Percentiles rank a stretch among this genome's conserved stretches.
phyloP scores from a whole-genome alignment of 2,113 vertebrate genomes.

The Ia io region DNA sequence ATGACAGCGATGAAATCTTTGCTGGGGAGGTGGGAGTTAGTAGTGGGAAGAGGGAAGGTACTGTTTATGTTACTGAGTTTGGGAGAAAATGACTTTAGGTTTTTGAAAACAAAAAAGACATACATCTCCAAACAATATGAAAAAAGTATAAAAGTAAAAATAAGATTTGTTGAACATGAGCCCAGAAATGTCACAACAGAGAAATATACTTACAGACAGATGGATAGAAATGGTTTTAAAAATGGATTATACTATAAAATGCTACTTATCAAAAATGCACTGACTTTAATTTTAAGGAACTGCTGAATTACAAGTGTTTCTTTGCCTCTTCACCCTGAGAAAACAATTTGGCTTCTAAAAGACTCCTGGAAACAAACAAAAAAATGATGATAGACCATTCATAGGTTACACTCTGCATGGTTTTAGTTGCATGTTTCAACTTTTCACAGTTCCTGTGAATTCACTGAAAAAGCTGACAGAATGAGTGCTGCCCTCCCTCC shows the following conservation, averaged over 20 bases:
- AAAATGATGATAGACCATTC: background rate
- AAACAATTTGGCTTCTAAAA: background rate
- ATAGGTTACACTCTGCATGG: rapidly evolving
- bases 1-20: background rate
- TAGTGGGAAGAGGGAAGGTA: background rate
- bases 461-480: rapidly evolving
- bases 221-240: background rate
- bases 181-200: background rate
- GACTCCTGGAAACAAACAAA: background rate
- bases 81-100: background rate
- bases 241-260: background rate
- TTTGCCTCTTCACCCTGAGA: background rate
- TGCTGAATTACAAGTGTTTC: background rate
- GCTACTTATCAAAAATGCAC: background rate
- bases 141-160: background rate
- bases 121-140: background rate
- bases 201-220: background rate
- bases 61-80: background rate
- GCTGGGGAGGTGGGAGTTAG: background rate
- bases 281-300: background rate
- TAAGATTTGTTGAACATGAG: background rate
- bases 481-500: rapidly evolving
- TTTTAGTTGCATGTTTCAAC: rapidly evolving
- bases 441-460: background rate
- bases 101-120: background rate